Evolutionary conservation across 2,888 invertebrate species (phyloP), one percentile per base, ranked within the genome.

Genomic region (Platycheirus rosarum): DNA sequence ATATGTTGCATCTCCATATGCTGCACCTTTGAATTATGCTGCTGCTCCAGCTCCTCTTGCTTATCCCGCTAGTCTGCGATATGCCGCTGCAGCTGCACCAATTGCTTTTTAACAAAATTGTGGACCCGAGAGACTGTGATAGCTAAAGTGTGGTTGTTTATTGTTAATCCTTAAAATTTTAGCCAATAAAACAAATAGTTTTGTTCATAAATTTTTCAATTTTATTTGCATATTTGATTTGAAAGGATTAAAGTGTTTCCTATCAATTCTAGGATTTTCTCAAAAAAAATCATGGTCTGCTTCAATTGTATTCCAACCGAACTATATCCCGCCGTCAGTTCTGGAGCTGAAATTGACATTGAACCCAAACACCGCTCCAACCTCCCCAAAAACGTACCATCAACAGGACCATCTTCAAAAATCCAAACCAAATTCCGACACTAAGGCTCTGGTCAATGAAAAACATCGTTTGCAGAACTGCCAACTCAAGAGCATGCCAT

Each of bases 51-150:
- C 63, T 60, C 65, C 70, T 40, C 23, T 80, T 13, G 77, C 82
- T 6, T 82, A 82, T 14, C 35, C 74, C 37, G 80, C 70, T 66
- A 70, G 80, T 53, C 46, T 80, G 32, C 75, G 75, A 4, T 80
- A 80, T 57, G 80, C 73, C 13, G 42, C 79, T 57, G 71, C 84
- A 57, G 44, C 60, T 8, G 35, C 75, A 35, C 80, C 75, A 46
- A 23, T 75, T 35, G 46, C 35, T n/a, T 75, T 65, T 16, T 80
- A 75, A 37, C n/a, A n/a, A 49, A 0, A n/a, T n/a, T 8, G 5
- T 20, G 1, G 7, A 35, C 5, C 5, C 11, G 6, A 13, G 44
- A 70, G 42, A 76, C 65, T 78, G 80, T 80, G 80, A 80, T 80
- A 75, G 14, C 11, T 70, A 57, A 18, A 29, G 9, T n/a, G 5